phyloP scores from a whole-genome alignment of 1,140 invertebrate genomes.

The Varroa destructor region DNA sequence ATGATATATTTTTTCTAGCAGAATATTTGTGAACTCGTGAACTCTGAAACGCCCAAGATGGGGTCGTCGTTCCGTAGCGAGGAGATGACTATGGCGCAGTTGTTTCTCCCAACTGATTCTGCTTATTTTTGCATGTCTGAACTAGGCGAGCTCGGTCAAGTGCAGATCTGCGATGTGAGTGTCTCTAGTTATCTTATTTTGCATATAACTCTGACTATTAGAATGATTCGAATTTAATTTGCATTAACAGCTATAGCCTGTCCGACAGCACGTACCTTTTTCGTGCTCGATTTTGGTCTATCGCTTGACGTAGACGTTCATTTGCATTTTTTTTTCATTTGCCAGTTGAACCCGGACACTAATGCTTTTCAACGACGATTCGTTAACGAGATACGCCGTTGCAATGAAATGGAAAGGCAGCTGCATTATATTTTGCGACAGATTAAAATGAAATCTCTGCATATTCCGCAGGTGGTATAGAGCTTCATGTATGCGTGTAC shows the following conservation, averaged over 20 bases:
- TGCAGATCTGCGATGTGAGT: constrained; percentile 82
- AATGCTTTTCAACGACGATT: constrained; percentile 43
- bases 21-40: too few species aligned
- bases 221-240: too few species aligned
- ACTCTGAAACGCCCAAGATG: constrained; percentile 36
- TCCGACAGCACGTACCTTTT: too few species aligned
- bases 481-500: too few species aligned
- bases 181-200: too few species aligned
- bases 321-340: not conserved
- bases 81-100: constrained; percentile 43
- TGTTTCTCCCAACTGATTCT: constrained; percentile 51
- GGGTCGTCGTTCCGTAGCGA: constrained; percentile 43
- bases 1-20: too few species aligned
- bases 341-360: constrained; percentile 39
- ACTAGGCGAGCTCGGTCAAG: constrained; percentile 71
- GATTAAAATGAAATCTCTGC: constrained; percentile 39
- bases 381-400: constrained; percentile 61
- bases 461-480: constrained; percentile 23
- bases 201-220: too few species aligned
- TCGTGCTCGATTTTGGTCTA: too few species aligned
- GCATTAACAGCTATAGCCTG: too few species aligned
- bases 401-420: constrained; percentile 84
- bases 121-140: constrained; percentile 79
- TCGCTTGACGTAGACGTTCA: not conserved
- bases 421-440: constrained; percentile 40